Evolutionary conservation across 2,888 invertebrate genomes (phyloP).

Genomic region (Caenorhabditis zanzibari): DNA sequence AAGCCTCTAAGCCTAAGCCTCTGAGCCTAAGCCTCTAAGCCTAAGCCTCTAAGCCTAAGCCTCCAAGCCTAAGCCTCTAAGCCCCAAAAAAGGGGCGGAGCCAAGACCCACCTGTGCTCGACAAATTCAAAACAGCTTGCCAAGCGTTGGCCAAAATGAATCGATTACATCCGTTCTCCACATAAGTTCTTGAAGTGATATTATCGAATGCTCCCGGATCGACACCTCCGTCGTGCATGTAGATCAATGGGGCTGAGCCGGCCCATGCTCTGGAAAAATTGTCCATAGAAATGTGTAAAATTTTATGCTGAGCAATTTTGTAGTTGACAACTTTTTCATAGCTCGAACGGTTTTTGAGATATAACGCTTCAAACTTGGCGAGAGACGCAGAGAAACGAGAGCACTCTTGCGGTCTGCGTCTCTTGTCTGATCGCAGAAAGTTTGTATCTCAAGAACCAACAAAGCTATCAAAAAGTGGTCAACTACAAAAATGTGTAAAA

Average conservation of each 20-base stretch:
- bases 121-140: slow-evolving; percentile 87
- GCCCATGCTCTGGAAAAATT: slow-evolving; percentile 89
- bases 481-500: too few species aligned
- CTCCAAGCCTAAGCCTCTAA: too few species aligned
- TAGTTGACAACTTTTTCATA: background rate
- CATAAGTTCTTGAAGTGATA: slow-evolving; percentile 87
- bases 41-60: too few species aligned
- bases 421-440: too few species aligned
- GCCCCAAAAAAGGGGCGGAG: too few species aligned
- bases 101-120: slow-evolving; percentile 81
- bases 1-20: too few species aligned
- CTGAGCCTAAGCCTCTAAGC: too few species aligned
- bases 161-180: slow-evolving; percentile 85
- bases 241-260: slow-evolving; percentile 94
- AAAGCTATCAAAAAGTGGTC: too few species aligned
- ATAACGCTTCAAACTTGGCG: too few species aligned
- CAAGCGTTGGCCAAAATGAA: slow-evolving; percentile 90
- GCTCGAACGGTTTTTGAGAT: background rate
- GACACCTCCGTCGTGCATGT: slow-evolving; percentile 87
- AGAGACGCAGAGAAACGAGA: too few species aligned
- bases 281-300: background rate
- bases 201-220: slow-evolving; percentile 73
- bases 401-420: too few species aligned
- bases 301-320: too few species aligned
- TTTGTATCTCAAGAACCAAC: background rate